Evolutionary conservation across 2,113 vertebrate species (phyloP).

Genomic region (Pipra filicauda): DNA sequence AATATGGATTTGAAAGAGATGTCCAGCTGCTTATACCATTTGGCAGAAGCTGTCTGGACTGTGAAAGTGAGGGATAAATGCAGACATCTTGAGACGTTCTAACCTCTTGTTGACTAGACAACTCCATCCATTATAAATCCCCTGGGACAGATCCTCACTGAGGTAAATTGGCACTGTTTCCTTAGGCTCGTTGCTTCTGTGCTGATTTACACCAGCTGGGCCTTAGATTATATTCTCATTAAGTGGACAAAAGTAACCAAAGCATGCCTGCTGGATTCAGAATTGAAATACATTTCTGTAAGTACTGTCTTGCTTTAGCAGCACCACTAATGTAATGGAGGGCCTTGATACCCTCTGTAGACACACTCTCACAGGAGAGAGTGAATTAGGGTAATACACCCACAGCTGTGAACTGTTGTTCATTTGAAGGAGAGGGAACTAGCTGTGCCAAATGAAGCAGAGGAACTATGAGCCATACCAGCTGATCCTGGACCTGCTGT

Average conservation of each 20-base stretch:
- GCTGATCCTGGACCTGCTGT: background rate
- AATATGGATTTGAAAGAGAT: constrained; percentile 47
- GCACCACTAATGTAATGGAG: background rate
- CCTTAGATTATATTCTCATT: constrained; percentile 36
- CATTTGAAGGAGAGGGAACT: background rate
- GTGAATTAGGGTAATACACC: background rate
- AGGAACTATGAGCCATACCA: fast-evolving
- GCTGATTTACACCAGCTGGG: constrained; percentile 15
- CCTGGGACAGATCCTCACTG: constrained; percentile 14
- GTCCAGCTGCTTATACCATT: constrained; percentile 39
- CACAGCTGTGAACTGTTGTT: background rate
- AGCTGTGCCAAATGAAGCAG: background rate
- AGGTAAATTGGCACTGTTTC: background rate
- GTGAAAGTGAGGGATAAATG: background rate
- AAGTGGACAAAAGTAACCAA: constrained; percentile 17
- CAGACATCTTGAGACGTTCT: background rate
- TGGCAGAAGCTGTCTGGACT: constrained; percentile 25
- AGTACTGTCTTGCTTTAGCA: background rate
- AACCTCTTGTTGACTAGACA: constrained; percentile 21
- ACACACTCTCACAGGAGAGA: background rate
- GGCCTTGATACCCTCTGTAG: background rate
- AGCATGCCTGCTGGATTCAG: background rate
- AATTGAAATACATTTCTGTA: constrained; percentile 2
- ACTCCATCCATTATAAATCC: constrained; percentile 54
- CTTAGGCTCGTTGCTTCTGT: background rate